Evolutionary conservation across 1,140 invertebrate species (phyloP).

Genomic region (Popillia japonica): DNA sequence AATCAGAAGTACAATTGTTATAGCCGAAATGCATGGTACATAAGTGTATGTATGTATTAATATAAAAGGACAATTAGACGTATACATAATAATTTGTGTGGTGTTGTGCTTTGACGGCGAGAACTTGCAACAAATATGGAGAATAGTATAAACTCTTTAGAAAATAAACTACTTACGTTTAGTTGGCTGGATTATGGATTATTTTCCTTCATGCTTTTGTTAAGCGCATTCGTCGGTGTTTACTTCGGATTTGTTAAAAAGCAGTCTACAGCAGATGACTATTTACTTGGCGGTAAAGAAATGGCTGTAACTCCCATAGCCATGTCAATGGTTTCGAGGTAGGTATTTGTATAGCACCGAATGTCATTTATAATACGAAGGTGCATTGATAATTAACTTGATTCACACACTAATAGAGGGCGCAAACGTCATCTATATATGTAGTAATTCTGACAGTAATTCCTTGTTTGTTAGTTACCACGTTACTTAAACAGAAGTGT

Average conservation of each 20-base stretch:
- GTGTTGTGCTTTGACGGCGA: too few relatives aligned
- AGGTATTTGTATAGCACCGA: slow-evolving; percentile 26
- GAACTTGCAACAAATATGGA: neutral
- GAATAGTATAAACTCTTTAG: neutral
- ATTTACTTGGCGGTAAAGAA: slow-evolving; percentile 68
- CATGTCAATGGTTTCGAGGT: slow-evolving; percentile 61
- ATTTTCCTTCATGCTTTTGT: slow-evolving; percentile 69
- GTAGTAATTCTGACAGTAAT: too few relatives aligned
- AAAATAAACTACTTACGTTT: slow-evolving; percentile 50
- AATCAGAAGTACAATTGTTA: neutral
- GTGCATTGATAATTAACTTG: too few relatives aligned
- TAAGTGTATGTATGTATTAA: too few relatives aligned
- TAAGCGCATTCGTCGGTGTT: slow-evolving; percentile 75
- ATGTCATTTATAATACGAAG: too few relatives aligned
- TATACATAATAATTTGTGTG: too few relatives aligned
- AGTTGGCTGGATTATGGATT: slow-evolving; percentile 60
- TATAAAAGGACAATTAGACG: too few relatives aligned
- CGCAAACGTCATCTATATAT: too few relatives aligned
- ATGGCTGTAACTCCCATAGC: slow-evolving; percentile 68
- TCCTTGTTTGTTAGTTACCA: too few relatives aligned
- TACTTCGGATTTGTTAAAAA: slow-evolving; percentile 75
- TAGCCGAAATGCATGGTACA: too few relatives aligned
- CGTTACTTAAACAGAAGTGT: too few relatives aligned
- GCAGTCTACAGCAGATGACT: slow-evolving; percentile 63
- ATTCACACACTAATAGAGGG: too few relatives aligned